Conservation (phyloP, 2,888 invertebrate species). For the Norana najaformis region DNA sequence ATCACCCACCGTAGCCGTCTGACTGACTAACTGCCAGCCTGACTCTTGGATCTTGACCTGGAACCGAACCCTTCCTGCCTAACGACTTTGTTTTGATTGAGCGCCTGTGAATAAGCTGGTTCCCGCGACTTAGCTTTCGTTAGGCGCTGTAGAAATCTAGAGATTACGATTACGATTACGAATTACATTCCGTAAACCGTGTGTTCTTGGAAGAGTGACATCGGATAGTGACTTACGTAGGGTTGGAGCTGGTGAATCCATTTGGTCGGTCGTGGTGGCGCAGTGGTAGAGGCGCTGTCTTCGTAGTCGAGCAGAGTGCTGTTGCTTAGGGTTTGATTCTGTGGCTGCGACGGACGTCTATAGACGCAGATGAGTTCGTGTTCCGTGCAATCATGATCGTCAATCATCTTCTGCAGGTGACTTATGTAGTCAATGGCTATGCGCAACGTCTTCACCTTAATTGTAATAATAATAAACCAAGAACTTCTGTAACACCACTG, state of each 20-base stretch:
- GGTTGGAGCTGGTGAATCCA: slow-evolving; percentile 16
- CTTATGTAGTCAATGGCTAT: slow-evolving; percentile 70
- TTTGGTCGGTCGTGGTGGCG: not conserved
- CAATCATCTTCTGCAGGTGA: slow-evolving; percentile 65
- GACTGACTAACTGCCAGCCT: too few species aligned
- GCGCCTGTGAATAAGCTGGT: too few species aligned
- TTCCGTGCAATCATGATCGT: slow-evolving; percentile 48
- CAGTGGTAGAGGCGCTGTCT: not conserved
- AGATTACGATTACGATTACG: too few species aligned
- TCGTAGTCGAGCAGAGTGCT: slow-evolving; percentile 9
- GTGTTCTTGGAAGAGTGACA: not conserved
- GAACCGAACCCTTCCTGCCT: too few species aligned
- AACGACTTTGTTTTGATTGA: too few species aligned
- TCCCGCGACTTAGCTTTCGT: too few species aligned
- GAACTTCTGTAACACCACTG: not conserved
- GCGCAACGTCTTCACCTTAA: slow-evolving; percentile 70
- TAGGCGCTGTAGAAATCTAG: too few species aligned
- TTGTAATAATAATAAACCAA: too few species aligned
- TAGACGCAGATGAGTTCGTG: not conserved
- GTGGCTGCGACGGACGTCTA: not conserved
- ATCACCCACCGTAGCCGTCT: too few species aligned
- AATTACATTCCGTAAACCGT: too few species aligned
- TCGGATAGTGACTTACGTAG: not conserved
- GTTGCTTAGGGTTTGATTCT: slow-evolving; percentile 1
- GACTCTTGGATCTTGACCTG: too few species aligned